A percentile compares a stretch with the other conserved stretches of the same genome.
Conservation (phyloP, 2,888 invertebrate genomes). For the Dioctria linearis region DNA sequence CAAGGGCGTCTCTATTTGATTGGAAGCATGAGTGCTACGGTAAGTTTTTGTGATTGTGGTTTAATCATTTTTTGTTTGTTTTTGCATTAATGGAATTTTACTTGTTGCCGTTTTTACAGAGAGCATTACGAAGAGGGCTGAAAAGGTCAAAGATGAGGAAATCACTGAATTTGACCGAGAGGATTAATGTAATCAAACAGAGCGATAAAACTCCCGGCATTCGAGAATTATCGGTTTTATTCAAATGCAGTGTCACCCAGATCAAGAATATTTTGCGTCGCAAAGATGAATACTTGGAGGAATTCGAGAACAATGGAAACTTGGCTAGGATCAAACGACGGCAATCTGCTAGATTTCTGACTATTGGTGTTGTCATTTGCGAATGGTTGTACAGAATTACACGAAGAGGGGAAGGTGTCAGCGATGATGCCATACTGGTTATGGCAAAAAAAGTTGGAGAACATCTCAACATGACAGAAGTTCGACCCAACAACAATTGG, state of each 20-base stretch:
- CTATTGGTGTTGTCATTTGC: constrained; percentile 14
- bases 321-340: constrained; percentile 21
- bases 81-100: too few species aligned
- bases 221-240: constrained; percentile 2
- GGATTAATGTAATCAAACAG: constrained; percentile 40
- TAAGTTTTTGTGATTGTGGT: not conserved
- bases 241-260: constrained; percentile 39
- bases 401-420: constrained; percentile 16
- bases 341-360: constrained; percentile 4
- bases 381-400: constrained; percentile 46
- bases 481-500: constrained; percentile 45
- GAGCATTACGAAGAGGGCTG: not conserved
- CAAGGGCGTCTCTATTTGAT: not conserved
- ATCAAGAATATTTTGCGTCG: constrained; percentile 50
- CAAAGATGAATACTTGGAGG: constrained; percentile 36
- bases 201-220: constrained; percentile 2
- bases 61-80: not conserved
- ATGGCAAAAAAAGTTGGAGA: constrained; percentile 5
- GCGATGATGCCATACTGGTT: not conserved
- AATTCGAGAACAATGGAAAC: constrained; percentile 37
- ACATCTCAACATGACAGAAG: constrained; percentile 19
- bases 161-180: constrained; percentile 20
- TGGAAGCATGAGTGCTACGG: not conserved
- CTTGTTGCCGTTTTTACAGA: not conserved
- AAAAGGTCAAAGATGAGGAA: not conserved